A percentile compares a stretch with the other conserved stretches of the same genome.
phyloP scores from a whole-genome alignment of 2,888 invertebrate genomes.

The Morinoia aosen region DNA sequence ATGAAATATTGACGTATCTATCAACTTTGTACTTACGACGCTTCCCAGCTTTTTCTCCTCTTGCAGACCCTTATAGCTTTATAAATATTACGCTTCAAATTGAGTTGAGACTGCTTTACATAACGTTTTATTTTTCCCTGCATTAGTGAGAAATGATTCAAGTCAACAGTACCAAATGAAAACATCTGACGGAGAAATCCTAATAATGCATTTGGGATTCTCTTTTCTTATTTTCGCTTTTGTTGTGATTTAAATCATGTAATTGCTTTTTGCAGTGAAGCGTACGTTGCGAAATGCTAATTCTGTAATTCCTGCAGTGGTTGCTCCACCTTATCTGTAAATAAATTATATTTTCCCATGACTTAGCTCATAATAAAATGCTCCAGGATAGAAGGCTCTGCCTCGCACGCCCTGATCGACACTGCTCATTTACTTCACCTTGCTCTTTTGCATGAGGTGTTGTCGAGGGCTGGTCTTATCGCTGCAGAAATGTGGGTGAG shows the following conservation, averaged over 20 bases:
- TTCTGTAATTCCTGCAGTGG: background rate
- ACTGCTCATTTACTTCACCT: background rate
- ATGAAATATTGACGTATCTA: too few relatives aligned
- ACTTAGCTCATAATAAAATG: slow-evolving; percentile 7
- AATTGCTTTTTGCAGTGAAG: background rate
- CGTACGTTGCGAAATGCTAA: background rate
- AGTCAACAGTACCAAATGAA: background rate
- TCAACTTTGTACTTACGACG: background rate
- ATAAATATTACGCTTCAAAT: background rate
- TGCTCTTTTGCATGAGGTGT: background rate
- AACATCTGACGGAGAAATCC: background rate
- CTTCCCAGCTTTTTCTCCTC: background rate
- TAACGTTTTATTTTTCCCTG: background rate
- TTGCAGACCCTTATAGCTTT: background rate
- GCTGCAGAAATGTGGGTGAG: background rate
- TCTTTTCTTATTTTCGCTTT: background rate
- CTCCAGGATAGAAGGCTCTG: background rate
- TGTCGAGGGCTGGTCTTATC: background rate
- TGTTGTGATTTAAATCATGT: background rate
- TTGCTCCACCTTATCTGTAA: background rate
- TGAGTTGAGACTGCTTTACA: background rate
- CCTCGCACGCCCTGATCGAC: background rate
- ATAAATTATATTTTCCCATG: slow-evolving; percentile 2
- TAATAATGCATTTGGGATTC: background rate
- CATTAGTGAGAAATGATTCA: background rate